Conservation (phyloP, 2,888 invertebrate species). For the Nephrotoma flavescens region DNA sequence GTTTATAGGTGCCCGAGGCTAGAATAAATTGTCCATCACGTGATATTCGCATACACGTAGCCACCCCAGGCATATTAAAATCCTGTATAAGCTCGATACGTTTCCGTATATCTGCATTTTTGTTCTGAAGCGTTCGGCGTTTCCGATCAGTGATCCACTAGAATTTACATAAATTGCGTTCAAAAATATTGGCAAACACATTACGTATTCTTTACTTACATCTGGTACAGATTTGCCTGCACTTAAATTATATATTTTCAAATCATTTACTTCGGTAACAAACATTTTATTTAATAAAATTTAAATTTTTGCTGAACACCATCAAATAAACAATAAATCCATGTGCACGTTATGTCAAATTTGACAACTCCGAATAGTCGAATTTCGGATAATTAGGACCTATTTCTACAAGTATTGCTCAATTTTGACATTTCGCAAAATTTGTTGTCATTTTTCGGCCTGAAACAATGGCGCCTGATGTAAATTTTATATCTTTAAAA, state of each 20-base stretch:
- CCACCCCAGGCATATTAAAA: constrained; percentile 96
- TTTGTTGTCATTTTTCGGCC: not conserved
- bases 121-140: constrained; percentile 64
- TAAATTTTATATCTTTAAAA: not conserved
- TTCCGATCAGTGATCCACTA: constrained; percentile 82
- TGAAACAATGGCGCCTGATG: not conserved
- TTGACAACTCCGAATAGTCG: not conserved
- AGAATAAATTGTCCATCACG: constrained; percentile 86
- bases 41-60: constrained; percentile 68
- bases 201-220: constrained; percentile 41
- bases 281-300: constrained; percentile 49
- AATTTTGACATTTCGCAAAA: not conserved
- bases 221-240: constrained; percentile 94
- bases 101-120: constrained; percentile 77
- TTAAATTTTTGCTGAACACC: not conserved
- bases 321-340: not conserved
- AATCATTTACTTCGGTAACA: constrained; percentile 83
- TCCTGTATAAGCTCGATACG: constrained; percentile 96
- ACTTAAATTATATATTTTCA: constrained; percentile 96
- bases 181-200: constrained; percentile 7
- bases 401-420: not conserved
- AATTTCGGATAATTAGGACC: not conserved
- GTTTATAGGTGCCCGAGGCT: constrained; percentile 92
- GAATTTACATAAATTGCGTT: constrained; percentile 19
- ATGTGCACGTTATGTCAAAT: not conserved